Percentiles rank a stretch among this genome's conserved stretches.
Conservation (phyloP, 1,140 invertebrate genomes). For the Trypoxylus dichotomus region DNA sequence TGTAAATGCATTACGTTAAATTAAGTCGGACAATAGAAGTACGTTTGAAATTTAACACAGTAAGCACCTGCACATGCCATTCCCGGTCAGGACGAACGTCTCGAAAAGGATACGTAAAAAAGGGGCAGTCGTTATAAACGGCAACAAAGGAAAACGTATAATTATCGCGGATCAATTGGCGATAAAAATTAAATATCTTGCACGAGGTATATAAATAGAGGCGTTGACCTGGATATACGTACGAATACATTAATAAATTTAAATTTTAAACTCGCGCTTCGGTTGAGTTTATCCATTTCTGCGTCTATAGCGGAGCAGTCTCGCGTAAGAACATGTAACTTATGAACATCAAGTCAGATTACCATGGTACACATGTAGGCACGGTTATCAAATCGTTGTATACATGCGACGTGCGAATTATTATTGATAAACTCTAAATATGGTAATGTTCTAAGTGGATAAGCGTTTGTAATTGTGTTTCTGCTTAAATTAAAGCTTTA, state of each 20-base stretch:
- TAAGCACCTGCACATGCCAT: constrained; percentile 12
- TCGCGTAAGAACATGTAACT: too few species aligned
- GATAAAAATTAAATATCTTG: constrained; percentile 10
- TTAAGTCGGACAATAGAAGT: constrained; percentile 9
- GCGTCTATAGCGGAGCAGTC: too few species aligned
- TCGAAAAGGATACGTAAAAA: neutral
- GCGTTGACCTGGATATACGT: constrained; percentile 3
- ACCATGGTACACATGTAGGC: too few species aligned
- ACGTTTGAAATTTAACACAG: constrained; percentile 21
- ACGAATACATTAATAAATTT: constrained; percentile 17
- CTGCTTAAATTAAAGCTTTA: too few species aligned
- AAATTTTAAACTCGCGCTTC: constrained; percentile 5
- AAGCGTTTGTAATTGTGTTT: too few species aligned
- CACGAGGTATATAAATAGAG: constrained; percentile 9
- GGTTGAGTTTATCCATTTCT: neutral
- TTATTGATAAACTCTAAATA: too few species aligned
- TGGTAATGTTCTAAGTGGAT: too few species aligned
- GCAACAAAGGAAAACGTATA: constrained; percentile 12
- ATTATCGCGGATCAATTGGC: constrained; percentile 15
- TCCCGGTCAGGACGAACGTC: constrained; percentile 2
- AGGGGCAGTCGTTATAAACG: neutral
- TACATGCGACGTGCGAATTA: too few species aligned
- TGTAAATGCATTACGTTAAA: constrained; percentile 18
- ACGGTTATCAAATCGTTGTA: too few species aligned
- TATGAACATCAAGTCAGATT: too few species aligned